phyloP scores from a whole-genome alignment of 1,140 invertebrate genomes.

The Drosophila baimaii region DNA sequence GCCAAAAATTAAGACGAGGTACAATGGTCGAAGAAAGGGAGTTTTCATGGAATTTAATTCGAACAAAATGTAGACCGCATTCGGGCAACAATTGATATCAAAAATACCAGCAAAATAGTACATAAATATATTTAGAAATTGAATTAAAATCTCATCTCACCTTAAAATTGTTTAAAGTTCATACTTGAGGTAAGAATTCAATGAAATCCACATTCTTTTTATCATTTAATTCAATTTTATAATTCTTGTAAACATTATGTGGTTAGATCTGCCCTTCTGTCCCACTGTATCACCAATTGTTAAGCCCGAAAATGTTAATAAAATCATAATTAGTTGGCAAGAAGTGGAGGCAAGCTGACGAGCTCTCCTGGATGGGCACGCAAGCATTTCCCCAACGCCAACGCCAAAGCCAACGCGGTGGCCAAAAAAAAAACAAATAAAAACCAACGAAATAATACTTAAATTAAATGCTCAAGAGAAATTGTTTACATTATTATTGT shows the following conservation, averaged over 20 bases:
- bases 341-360: slow-evolving; percentile 7
- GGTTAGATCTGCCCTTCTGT: neutral
- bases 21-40: no score
- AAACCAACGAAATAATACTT: slow-evolving; percentile 17
- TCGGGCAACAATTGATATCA: neutral
- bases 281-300: slow-evolving; percentile 49
- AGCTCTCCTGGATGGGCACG: slow-evolving; percentile 59
- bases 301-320: slow-evolving; percentile 76
- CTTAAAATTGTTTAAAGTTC: no score
- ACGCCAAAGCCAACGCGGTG: neutral
- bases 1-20: slow-evolving; percentile 22
- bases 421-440: slow-evolving; percentile 19
- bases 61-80: no score
- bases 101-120: neutral
- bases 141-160: no score
- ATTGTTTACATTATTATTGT: slow-evolving; percentile 66
- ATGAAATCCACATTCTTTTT: neutral
- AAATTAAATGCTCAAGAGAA: slow-evolving; percentile 57
- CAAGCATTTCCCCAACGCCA: slow-evolving; percentile 41
- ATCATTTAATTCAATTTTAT: no score
- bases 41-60: neutral
- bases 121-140: no score
- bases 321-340: slow-evolving; percentile 49
- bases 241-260: neutral
- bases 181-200: neutral